These are phyloP conservation scores for Zhengitettix transpicula DNA, from an alignment of 2,888 invertebrate genomes.

Conservation along the genomic window DNA sequence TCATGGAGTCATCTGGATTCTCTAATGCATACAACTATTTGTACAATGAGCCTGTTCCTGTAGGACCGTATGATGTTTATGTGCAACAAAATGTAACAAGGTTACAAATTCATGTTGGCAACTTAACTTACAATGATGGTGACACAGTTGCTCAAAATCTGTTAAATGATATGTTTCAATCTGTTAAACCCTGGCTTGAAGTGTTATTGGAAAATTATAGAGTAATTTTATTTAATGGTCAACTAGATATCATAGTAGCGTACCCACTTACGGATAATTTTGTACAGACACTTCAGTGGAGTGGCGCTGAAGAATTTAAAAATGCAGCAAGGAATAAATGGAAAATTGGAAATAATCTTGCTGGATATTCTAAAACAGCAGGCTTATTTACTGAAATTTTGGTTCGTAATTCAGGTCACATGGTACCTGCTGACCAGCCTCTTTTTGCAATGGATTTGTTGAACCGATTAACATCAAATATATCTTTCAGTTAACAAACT, in stretches of 20 bases:
- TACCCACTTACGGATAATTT: conserved; percentile 27
- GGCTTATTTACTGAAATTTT: conserved; percentile 21
- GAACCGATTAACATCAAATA: neutral
- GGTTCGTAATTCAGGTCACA: conserved; percentile 25
- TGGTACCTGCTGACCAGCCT: conserved; percentile 25
- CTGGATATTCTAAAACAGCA: conserved; percentile 21
- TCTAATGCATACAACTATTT: no score
- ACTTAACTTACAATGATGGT: conserved; percentile 47
- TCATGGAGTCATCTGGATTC: no score
- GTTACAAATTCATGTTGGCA: conserved; percentile 70
- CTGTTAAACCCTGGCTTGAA: conserved; percentile 53
- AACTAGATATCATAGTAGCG: no score
- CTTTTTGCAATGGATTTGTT: conserved; percentile 16
- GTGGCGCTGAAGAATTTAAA: conserved; percentile 21
- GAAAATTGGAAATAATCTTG: conserved; percentile 21
- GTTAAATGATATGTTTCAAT: conserved; percentile 62
- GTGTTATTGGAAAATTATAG: conserved; percentile 48
- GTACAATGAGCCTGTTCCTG: no score
- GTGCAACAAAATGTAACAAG: conserved; percentile 45
- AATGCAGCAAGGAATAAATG: conserved; percentile 21
- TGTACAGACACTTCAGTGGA: conserved; percentile 25
- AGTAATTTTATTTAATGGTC: conserved; percentile 23
- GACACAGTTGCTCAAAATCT: conserved; percentile 49
- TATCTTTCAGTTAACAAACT: no score
- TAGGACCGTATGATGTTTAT: conserved; percentile 32